phyloP scores from a whole-genome alignment of 2,797 vertebrate genomes.

The Gallinago solitaria region DNA sequence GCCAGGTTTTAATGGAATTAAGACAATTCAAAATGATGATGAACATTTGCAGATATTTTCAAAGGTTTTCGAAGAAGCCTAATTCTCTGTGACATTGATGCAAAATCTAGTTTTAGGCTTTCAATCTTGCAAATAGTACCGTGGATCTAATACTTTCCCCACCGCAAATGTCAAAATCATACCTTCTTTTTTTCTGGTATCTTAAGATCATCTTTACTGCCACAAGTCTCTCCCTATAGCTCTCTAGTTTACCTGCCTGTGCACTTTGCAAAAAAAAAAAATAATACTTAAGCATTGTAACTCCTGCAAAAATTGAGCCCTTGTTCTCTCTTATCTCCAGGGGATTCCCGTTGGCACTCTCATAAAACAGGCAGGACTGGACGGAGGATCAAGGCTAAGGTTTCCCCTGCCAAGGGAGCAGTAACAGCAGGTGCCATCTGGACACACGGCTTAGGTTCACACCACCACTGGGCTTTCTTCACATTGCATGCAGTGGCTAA shows the following conservation, averaged over 20 bases:
- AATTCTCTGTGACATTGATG: neutral
- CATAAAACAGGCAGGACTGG: neutral
- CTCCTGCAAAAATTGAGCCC: neutral
- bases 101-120: neutral
- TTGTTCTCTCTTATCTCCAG: neutral
- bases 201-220: neutral
- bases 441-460: neutral
- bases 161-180: neutral
- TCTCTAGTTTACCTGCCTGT: neutral
- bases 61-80: neutral
- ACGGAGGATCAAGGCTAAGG: neutral
- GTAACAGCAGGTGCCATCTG: neutral
- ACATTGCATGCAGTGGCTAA: neutral
- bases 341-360: accelerated
- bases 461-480: neutral
- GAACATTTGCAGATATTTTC: neutral
- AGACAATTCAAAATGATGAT: neutral
- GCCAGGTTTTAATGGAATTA: neutral
- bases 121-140: neutral
- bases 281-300: neutral
- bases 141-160: neutral
- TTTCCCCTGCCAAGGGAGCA: neutral
- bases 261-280: neutral
- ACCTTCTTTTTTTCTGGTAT: neutral
- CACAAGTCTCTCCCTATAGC: neutral